Evolutionary conservation across 2,113 vertebrate species (phyloP), one percentile per base, ranked within the genome.

Genomic region (Meles meles): DNA sequence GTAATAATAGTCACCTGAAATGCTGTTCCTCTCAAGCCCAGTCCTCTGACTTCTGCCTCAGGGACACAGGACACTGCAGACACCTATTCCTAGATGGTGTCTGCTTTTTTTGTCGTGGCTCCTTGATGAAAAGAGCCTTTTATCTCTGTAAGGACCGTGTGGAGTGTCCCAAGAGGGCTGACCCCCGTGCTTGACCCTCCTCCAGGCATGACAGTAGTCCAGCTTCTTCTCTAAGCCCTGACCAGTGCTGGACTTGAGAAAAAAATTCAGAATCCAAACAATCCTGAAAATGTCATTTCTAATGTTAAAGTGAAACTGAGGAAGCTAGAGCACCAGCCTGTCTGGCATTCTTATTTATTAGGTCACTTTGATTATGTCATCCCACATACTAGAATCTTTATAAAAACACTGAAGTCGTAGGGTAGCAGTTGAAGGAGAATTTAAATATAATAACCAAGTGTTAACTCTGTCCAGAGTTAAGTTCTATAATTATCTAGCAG

Each of bases 401-500:
- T 27, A 74, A 88, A 83, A 88, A 67, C 34, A 37, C 20, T 80
- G 49, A n/a, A 47, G 81, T 39, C 21, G 23, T 42, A 52, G 80
- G 9, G 10, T 59, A 77, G 76, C 2, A 69, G 17, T 74, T n/a
- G 9, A 59, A 49, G 34, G 71, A 82, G 65, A 93, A 21, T 88
- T 86, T 67, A 63, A 79, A 77, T 74, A 47, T 71, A 91, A 34
- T 92, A 76, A 10, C 25, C 29, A 94, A 14, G 65, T 25, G 10
- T 67, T 59, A 61, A 59, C 17, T 71, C n/a, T 82, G 7, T 37
- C 47, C 44, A 0, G 39, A 63, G 11, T 61, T 82, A 81, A 83
- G 27, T 59, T 86, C 61, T 93, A 3, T 93, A 76, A 63, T 85
- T 97, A 52, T 65, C 52, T 86, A 92, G 55, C 44, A 65, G 11